Conservation (phyloP, 30 jellyfish, hydroid and myxozoan genomes). For the Turritopsis dohrnii region DNA sequence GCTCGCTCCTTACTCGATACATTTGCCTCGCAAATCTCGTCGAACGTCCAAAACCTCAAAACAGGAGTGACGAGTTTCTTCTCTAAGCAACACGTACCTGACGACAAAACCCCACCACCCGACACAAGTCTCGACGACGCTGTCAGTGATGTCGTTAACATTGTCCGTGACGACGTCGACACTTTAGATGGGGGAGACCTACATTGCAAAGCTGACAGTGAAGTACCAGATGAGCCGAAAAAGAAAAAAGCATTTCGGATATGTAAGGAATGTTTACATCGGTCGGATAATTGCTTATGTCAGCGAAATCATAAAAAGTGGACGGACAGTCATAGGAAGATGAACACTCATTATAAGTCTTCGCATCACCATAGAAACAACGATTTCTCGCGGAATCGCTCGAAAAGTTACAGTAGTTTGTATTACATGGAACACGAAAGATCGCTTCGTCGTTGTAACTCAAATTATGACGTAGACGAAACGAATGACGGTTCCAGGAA, state of each 20-base stretch:
- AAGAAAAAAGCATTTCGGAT: neutral
- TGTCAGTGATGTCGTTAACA: neutral
- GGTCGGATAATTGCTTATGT: slow-evolving; percentile 26
- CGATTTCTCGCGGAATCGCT: slow-evolving; percentile 17
- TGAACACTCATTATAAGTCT: neutral
- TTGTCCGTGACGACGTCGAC: neutral
- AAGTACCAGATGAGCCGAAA: neutral
- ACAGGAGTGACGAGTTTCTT: slow-evolving; percentile 10
- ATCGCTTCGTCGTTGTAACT: neutral
- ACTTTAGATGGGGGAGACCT: neutral
- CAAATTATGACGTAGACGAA: neutral
- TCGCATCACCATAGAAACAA: slow-evolving; percentile 19
- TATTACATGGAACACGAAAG: neutral
- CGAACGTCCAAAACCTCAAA: slow-evolving; percentile 22
- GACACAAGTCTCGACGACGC: neutral
- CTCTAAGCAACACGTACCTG: neutral
- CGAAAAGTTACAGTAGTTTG: slow-evolving; percentile 12
- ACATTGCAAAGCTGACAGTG: neutral
- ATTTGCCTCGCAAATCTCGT: slow-evolving; percentile 9
- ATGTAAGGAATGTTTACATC: slow-evolving; percentile 30
- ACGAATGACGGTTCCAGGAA: neutral
- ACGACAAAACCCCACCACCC: neutral
- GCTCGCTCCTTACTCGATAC: slow-evolving; percentile 4
- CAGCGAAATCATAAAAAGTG: neutral
- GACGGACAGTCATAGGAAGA: neutral